Evolutionary conservation across 2,113 vertebrate genomes (phyloP).

Genomic region (Alectura lathami): DNA sequence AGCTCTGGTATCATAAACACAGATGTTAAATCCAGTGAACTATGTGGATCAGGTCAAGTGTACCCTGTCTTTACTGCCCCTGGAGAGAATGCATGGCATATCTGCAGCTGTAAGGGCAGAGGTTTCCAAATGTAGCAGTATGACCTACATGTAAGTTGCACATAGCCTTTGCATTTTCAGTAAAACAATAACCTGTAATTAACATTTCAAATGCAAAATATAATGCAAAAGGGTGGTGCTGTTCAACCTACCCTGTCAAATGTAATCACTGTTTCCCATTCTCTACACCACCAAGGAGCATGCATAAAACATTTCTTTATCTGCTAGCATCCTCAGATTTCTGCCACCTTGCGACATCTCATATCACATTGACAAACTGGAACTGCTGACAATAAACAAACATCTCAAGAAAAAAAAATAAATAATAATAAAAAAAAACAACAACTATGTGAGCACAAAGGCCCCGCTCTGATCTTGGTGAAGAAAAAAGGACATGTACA

Average conservation of each 20-base stretch:
- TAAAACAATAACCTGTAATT: constrained; percentile 20
- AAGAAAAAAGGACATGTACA: background rate
- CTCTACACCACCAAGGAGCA: background rate
- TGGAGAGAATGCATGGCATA: background rate
- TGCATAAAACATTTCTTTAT: constrained; percentile 25
- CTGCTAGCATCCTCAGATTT: background rate
- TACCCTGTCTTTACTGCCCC: background rate
- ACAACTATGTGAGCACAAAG: background rate
- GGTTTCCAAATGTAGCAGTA: background rate
- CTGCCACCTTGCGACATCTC: background rate
- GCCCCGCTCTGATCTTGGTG: background rate
- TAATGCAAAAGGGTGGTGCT: background rate
- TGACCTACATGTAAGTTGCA: constrained; percentile 23
- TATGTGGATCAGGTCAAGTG: background rate
- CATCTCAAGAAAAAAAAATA: background rate
- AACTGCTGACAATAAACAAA: background rate
- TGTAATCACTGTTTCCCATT: background rate
- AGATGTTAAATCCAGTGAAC: background rate
- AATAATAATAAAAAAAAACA: no score
- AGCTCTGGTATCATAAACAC: background rate
- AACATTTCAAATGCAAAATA: constrained; percentile 38
- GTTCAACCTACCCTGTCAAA: constrained; percentile 34
- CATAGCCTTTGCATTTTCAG: background rate
- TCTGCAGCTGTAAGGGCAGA: constrained; percentile 16
- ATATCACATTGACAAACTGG: background rate